These are phyloP conservation scores for Paraplagusia blochii DNA, from an alignment of 2,113 vertebrate genomes.

Conservation along the genomic window DNA sequence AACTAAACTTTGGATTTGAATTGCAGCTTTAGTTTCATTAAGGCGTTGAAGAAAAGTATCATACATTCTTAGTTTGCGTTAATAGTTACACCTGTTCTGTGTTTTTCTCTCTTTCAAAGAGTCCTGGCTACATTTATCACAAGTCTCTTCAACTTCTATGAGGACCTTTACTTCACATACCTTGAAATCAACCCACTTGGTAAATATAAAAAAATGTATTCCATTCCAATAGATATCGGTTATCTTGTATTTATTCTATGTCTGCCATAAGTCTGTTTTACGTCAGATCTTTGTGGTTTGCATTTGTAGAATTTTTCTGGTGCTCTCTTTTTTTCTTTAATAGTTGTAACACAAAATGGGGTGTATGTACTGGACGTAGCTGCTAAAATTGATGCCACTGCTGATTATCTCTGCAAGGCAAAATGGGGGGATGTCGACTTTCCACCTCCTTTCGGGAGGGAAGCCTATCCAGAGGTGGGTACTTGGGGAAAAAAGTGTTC, in stretches of 20 bases:
- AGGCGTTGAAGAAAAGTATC: background rate
- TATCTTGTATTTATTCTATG: no score
- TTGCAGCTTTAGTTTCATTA: background rate
- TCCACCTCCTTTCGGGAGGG: slow-evolving; percentile 94
- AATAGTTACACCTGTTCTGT: background rate
- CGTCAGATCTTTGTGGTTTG: no score
- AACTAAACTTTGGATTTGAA: no score
- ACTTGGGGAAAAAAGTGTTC: background rate
- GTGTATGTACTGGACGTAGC: slow-evolving; percentile 93
- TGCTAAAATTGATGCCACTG: slow-evolving; percentile 92
- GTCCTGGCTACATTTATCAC: slow-evolving; percentile 89
- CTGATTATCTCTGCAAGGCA: slow-evolving; percentile 96
- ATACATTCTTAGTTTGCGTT: background rate
- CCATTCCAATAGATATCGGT: no score
- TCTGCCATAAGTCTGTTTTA: no score
- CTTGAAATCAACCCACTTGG: slow-evolving; percentile 98
- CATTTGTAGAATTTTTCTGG: no score
- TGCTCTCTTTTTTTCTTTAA: background rate
- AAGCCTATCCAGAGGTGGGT: slow-evolving; percentile 95
- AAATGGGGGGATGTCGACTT: slow-evolving; percentile 98
- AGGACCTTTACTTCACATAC: slow-evolving; percentile 96
- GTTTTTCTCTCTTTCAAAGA: slow-evolving; percentile 58
- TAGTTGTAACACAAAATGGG: slow-evolving; percentile 84
- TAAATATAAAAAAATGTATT: slow-evolving; percentile 67
- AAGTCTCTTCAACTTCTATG: slow-evolving; percentile 91